Conservation (phyloP, 2,888 invertebrate genomes). For the Lithophane semibrunnea region DNA sequence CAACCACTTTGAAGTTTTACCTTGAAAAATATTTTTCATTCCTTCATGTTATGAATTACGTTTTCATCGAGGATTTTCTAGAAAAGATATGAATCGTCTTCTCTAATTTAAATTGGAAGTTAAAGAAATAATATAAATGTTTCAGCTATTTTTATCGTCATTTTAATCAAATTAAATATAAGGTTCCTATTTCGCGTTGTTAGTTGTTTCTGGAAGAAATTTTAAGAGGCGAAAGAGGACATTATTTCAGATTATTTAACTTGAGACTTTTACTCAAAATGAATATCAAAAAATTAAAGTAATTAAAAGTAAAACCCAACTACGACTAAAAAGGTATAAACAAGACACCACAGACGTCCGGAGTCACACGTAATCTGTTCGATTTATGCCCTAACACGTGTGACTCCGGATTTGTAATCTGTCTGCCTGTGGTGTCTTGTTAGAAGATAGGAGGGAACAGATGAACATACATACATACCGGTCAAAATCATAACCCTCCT, state of each 20-base stretch:
- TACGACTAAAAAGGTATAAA: too few relatives aligned
- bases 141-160: conserved; percentile 8
- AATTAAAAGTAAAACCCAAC: too few relatives aligned
- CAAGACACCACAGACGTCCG: too few relatives aligned
- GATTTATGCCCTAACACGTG: too few relatives aligned
- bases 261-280: background rate
- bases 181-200: conserved; percentile 17
- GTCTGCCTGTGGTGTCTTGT: too few relatives aligned
- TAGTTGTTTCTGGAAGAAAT: conserved; percentile 12
- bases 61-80: conserved; percentile 13
- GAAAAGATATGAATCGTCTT: conserved; percentile 1
- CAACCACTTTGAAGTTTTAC: conserved; percentile 40
- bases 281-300: background rate
- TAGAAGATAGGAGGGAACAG: too few relatives aligned
- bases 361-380: too few relatives aligned
- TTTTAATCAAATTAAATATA: conserved; percentile 42
- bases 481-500: too few relatives aligned
- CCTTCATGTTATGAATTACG: conserved; percentile 29
- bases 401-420: too few relatives aligned
- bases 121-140: conserved; percentile 21
- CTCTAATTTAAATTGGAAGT: conserved; percentile 39
- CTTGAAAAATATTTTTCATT: conserved; percentile 39
- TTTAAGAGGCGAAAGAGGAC: background rate
- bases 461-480: too few relatives aligned
- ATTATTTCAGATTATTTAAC: conserved; percentile 20